phyloP scores from a whole-genome alignment of 2,797 vertebrate species.

The Tragopan temminckii region DNA sequence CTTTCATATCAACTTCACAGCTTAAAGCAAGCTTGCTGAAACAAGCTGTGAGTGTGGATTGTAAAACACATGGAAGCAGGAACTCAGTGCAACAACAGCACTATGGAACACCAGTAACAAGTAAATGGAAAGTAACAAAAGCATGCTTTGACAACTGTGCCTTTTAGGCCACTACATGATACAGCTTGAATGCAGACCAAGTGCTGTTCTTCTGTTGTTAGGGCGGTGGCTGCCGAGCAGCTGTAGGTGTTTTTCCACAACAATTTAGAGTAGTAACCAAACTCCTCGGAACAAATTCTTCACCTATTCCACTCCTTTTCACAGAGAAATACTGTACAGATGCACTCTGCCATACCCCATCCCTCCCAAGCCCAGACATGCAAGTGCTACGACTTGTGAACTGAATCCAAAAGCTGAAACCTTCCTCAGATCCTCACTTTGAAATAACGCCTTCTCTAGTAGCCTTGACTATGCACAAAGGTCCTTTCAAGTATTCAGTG shows the following conservation, averaged over 20 bases:
- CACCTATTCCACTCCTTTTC: not conserved
- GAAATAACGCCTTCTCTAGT: not conserved
- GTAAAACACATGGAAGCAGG: not conserved
- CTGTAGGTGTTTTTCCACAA: conserved; percentile 57
- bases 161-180: not conserved
- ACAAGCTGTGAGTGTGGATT: not conserved
- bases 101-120: not conserved
- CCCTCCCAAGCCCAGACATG: not conserved
- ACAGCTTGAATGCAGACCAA: conserved; percentile 2
- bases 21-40: not conserved
- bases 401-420: conserved; percentile 6
- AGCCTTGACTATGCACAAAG: not conserved
- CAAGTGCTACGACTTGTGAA: not conserved
- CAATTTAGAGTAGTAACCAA: not conserved
- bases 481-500: not conserved
- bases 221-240: conserved; percentile 13
- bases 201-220: conserved; percentile 42
- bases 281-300: conserved; percentile 2
- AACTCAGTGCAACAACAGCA: not conserved
- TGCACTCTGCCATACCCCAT: conserved; percentile 1
- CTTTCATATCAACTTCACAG: rapidly evolving
- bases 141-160: not conserved
- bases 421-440: not conserved
- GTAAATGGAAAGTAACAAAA: conserved; percentile 10
- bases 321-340: not conserved